Evolutionary conservation across 2,797 vertebrate species (phyloP).

Genomic region (Anas bahamensis): DNA sequence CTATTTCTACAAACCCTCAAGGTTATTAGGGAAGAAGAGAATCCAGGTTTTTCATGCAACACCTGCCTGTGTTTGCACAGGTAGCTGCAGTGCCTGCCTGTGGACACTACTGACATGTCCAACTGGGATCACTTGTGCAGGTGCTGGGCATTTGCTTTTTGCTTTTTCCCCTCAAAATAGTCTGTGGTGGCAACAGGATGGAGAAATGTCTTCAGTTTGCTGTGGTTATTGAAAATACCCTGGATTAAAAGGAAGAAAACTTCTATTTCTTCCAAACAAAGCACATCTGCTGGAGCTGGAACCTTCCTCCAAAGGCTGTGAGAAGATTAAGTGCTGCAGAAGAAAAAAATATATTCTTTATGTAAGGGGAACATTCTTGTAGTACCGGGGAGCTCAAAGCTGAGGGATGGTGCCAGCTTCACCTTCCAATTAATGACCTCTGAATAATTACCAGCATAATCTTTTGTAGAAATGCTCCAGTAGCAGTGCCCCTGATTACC

Average conservation of each 20-base stretch:
- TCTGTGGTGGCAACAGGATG: background rate
- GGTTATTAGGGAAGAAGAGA: background rate
- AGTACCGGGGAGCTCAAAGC: background rate
- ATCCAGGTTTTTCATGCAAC: background rate
- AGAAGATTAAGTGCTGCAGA: background rate
- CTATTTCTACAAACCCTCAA: background rate
- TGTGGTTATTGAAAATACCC: background rate
- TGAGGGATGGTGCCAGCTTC: background rate
- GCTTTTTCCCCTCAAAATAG: background rate
- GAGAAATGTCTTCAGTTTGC: background rate
- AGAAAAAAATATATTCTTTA: background rate
- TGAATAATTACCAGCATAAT: slow-evolving; percentile 34
- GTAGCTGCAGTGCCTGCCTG: background rate
- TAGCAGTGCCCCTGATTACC: background rate
- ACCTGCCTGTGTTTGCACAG: background rate
- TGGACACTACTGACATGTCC: background rate
- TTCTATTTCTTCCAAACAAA: background rate
- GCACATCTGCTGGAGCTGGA: background rate
- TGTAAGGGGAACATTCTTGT: background rate
- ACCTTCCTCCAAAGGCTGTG: background rate
- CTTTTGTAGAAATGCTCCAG: slow-evolving; percentile 27
- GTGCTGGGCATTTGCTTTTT: background rate
- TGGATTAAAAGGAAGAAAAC: background rate
- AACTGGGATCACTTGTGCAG: background rate
- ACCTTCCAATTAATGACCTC: background rate